A percentile compares a stretch with the other conserved stretches of the same genome.
These are phyloP conservation scores for Strigops habroptila DNA, from an alignment of 2,113 vertebrate species.

Conservation along the genomic window DNA sequence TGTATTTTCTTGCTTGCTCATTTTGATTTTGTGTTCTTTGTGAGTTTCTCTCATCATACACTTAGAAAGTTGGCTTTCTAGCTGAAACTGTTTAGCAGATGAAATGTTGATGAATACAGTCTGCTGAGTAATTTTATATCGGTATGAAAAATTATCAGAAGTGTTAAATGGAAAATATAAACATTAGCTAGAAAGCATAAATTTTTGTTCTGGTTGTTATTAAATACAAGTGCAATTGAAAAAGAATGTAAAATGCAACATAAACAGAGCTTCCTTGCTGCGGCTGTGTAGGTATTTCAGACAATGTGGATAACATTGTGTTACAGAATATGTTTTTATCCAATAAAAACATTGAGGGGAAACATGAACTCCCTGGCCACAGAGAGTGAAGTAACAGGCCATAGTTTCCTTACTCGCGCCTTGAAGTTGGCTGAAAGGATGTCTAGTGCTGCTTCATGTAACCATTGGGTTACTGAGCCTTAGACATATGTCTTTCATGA, in stretches of 20 bases:
- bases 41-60: neutral
- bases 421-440: neutral
- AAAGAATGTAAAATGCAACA: neutral
- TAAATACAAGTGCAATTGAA: neutral
- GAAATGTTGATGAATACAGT: neutral
- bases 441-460: neutral
- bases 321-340: neutral
- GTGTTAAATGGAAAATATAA: neutral
- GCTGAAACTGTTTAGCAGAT: neutral
- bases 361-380: neutral
- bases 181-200: neutral
- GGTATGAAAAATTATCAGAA: neutral
- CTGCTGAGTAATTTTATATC: neutral
- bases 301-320: neutral
- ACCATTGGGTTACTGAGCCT: neutral
- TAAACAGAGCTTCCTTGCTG: neutral
- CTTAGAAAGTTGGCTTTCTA: neutral
- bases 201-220: neutral
- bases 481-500: neutral
- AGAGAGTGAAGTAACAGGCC: neutral
- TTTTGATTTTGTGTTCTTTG: neutral
- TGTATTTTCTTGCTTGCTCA: neutral
- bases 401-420: neutral
- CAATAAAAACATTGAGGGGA: neutral
- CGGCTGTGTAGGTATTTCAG: neutral